These are phyloP conservation scores for Ferrisia virgata DNA, from an alignment of 2,888 invertebrate species.

Conservation along the genomic window DNA sequence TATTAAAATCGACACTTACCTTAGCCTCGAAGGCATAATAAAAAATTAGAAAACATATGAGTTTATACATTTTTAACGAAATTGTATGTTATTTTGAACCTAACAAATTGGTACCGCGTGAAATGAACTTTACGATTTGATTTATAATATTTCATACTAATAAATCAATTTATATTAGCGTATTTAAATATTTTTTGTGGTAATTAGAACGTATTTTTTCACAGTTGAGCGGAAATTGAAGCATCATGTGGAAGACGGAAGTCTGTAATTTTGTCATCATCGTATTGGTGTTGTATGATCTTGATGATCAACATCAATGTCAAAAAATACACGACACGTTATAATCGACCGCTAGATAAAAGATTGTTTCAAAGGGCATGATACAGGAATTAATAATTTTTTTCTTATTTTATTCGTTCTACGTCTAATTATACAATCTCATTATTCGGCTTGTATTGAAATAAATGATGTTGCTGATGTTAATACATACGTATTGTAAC, in stretches of 20 bases:
- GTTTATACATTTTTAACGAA: neutral
- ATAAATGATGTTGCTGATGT: neutral
- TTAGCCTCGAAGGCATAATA: neutral
- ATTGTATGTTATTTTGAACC: neutral
- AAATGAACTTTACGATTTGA: neutral
- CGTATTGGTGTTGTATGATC: neutral
- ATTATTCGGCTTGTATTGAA: neutral
- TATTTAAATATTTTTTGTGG: neutral
- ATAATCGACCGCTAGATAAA: neutral
- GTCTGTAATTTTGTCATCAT: neutral
- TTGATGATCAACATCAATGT: neutral
- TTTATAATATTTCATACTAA: neutral
- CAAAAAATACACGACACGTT: neutral
- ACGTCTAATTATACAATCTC: neutral
- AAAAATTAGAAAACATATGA: neutral
- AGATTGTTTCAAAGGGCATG: neutral
- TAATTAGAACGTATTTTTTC: neutral
- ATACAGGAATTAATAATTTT: neutral
- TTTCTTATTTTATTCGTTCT: neutral
- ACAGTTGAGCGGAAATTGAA: neutral
- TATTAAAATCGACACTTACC: neutral
- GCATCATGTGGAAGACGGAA: neutral
- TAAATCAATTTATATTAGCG: neutral
- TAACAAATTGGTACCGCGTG: neutral
- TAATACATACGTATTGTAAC: neutral